Percentiles rank a stretch among this genome's conserved stretches.
phyloP scores from a whole-genome alignment of 2,888 invertebrate species.

The Schizotus pectinicornis region DNA sequence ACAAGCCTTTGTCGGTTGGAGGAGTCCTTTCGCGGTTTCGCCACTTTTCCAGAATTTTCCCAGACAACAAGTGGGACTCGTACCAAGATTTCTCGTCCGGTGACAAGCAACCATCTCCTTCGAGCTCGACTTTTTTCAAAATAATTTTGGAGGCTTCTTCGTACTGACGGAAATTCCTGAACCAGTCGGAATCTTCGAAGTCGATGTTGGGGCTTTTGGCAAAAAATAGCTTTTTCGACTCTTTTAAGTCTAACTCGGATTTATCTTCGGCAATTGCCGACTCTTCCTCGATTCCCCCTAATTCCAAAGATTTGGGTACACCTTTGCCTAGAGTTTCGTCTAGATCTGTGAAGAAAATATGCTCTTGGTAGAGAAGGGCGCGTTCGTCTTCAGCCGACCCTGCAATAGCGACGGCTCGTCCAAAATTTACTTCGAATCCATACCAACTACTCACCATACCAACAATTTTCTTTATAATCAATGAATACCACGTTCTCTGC shows the following conservation, averaged over 20 bases:
- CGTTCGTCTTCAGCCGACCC: constrained; percentile 38
- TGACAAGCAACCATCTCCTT: constrained; percentile 2
- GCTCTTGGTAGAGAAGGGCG: constrained; percentile 46
- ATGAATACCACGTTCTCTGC: constrained; percentile 55
- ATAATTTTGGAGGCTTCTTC: background rate
- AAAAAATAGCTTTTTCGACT: constrained; percentile 45
- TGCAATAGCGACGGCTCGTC: no score
- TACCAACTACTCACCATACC: constrained; percentile 62
- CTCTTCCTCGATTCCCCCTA: constrained; percentile 15
- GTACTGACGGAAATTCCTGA: constrained; percentile 21
- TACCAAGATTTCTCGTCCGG: constrained; percentile 31
- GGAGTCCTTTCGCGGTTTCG: constrained; percentile 22
- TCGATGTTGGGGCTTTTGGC: constrained; percentile 40
- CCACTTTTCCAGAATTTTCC: constrained; percentile 21
- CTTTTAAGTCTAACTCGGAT: constrained; percentile 17
- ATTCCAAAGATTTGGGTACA: constrained; percentile 21
- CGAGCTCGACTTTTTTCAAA: background rate
- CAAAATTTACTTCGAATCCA: no score
- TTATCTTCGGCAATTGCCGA: constrained; percentile 15
- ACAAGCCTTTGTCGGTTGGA: constrained; percentile 10
- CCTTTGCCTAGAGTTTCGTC: constrained; percentile 44
- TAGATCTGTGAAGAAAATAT: constrained; percentile 47
- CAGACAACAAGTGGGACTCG: constrained; percentile 20
- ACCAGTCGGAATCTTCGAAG: constrained; percentile 25
- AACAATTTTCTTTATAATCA: constrained; percentile 63